These are phyloP conservation scores for Promerops cafer DNA, from an alignment of 2,113 vertebrate species.

Conservation along the genomic window DNA sequence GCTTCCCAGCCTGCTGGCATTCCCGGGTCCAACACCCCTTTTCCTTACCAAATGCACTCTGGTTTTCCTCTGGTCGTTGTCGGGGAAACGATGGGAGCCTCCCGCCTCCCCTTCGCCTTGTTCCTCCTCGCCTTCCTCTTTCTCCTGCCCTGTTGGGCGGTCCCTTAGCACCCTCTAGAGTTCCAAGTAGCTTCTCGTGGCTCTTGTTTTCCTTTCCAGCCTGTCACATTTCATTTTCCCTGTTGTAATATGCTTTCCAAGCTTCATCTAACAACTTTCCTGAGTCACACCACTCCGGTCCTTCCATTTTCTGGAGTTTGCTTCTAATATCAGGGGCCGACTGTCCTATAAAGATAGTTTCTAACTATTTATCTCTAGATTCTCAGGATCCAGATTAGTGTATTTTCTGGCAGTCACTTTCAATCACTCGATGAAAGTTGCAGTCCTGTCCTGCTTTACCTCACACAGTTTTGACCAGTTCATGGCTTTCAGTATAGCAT, in stretches of 20 bases:
- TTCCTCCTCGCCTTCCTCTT: neutral
- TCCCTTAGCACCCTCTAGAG: neutral
- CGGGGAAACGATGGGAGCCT: neutral
- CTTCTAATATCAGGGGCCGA: neutral
- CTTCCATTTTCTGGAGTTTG: neutral
- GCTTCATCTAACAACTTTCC: neutral
- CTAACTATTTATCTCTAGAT: neutral
- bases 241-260: neutral
- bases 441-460: neutral
- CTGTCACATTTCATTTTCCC: neutral
- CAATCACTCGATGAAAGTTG: accelerated
- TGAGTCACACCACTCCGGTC: neutral
- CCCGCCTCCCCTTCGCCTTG: neutral
- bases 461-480: neutral
- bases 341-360: neutral
- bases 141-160: no score
- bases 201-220: neutral
- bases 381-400: neutral
- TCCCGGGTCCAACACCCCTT: neutral
- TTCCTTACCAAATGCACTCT: neutral
- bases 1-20: neutral
- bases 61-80: neutral
- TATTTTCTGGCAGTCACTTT: neutral
- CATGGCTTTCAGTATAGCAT: neutral
- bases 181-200: neutral